Percentiles rank a stretch among this genome's conserved stretches.
Evolutionary conservation across 2,888 invertebrate genomes (phyloP).

Genomic region (Siphlonurus alternatus): DNA sequence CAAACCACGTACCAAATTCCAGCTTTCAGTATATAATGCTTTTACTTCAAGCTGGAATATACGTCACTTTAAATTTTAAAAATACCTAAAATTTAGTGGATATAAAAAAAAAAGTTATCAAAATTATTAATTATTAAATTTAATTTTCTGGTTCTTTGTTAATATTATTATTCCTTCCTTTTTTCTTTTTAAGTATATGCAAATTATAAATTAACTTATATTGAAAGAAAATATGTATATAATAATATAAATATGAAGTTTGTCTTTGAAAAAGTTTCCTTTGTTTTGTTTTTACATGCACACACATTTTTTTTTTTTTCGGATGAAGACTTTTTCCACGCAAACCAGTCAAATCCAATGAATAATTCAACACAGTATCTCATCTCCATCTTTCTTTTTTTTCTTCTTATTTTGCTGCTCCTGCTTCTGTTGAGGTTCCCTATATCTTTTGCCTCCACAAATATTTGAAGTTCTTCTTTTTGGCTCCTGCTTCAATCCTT

Average conservation of each 20-base stretch:
- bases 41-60: too few species aligned
- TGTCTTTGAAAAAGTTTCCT: neutral
- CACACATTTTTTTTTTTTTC: neutral
- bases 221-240: neutral
- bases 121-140: too few species aligned
- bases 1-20: too few species aligned
- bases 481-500: constrained; percentile 1
- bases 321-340: neutral
- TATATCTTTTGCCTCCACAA: neutral
- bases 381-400: neutral
- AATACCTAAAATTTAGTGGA: too few species aligned
- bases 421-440: neutral
- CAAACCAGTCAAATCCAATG: constrained; percentile 1
- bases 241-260: neutral
- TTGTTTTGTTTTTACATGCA: neutral
- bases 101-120: too few species aligned
- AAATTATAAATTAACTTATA: too few species aligned
- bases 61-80: too few species aligned
- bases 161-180: neutral
- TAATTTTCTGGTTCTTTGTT: too few species aligned
- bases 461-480: constrained; percentile 1
- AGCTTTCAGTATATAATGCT: too few species aligned
- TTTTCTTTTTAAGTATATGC: neutral
- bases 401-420: neutral
- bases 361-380: constrained; percentile 3